Percentiles rank a stretch among this genome's conserved stretches.
phyloP scores from a whole-genome alignment of 2,888 invertebrate genomes.

The Abscondita cerata region DNA sequence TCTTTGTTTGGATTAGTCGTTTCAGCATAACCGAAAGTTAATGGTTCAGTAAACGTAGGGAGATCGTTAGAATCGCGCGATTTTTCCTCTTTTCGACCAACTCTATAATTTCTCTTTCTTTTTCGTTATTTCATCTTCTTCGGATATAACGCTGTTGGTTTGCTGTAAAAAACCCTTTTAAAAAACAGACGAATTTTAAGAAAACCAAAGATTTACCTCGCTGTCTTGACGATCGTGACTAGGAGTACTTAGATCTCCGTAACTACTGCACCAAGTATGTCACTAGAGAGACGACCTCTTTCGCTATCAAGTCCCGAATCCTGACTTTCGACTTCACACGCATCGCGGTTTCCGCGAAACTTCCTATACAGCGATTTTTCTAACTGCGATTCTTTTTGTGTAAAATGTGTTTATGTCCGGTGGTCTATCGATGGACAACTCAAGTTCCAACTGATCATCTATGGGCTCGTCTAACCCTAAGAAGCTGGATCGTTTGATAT shows the following conservation, averaged over 20 bases:
- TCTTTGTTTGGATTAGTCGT: slow-evolving; percentile 33
- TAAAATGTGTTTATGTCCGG: slow-evolving; percentile 81
- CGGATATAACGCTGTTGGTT: slow-evolving; percentile 76
- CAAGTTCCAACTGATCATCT: slow-evolving; percentile 73
- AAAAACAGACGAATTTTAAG: no score
- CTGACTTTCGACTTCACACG: slow-evolving; percentile 66
- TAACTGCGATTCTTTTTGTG: slow-evolving; percentile 81
- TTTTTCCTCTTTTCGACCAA: slow-evolving; percentile 68
- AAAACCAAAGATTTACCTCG: slow-evolving; percentile 60
- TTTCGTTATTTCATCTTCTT: slow-evolving; percentile 77
- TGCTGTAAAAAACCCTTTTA: slow-evolving; percentile 34
- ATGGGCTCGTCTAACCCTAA: slow-evolving; percentile 80
- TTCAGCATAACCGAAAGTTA: background rate
- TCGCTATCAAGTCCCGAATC: slow-evolving; percentile 83
- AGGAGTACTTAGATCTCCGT: slow-evolving; percentile 49
- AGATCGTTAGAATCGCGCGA: slow-evolving; percentile 48
- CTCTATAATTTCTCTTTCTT: slow-evolving; percentile 71
- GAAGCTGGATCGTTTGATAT: slow-evolving; percentile 84
- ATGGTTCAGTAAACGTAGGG: background rate
- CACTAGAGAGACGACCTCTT: slow-evolving; percentile 60
- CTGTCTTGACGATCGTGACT: slow-evolving; percentile 81
- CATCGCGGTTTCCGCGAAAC: slow-evolving; percentile 49
- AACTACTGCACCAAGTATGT: slow-evolving; percentile 65
- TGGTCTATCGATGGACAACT: slow-evolving; percentile 72
- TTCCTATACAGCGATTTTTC: slow-evolving; percentile 79